Conservation (phyloP, 2,888 invertebrate species). For the Amphipoea lucens region DNA sequence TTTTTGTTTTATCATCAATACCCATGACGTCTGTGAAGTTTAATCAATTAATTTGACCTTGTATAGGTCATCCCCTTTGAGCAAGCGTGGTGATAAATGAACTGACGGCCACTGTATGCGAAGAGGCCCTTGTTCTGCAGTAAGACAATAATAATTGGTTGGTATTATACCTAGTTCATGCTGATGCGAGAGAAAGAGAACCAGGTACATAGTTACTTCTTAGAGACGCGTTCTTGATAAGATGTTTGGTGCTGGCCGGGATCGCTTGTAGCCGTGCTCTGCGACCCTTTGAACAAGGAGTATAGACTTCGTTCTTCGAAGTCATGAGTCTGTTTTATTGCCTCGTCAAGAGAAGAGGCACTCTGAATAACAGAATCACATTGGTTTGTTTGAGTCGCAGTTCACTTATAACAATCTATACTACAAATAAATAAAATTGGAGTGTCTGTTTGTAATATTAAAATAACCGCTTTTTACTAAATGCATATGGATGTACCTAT, state of each 20-base stretch:
- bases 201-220: constrained; percentile 38
- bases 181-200: background rate
- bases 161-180: background rate
- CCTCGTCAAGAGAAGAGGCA: constrained; percentile 72
- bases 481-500: too few species aligned
- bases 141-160: background rate
- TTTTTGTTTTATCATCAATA: background rate
- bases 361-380: constrained; percentile 68
- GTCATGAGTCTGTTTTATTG: constrained; percentile 66
- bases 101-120: background rate
- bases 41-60: background rate
- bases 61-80: background rate
- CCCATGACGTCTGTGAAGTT: background rate
- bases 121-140: background rate
- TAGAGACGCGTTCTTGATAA: constrained; percentile 60
- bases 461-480: too few species aligned
- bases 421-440: too few species aligned
- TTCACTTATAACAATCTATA: background rate
- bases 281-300: constrained; percentile 82
- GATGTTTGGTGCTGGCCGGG: constrained; percentile 68
- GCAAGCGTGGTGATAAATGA: background rate
- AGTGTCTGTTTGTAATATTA: too few species aligned
- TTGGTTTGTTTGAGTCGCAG: background rate
- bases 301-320: constrained; percentile 77
- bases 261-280: constrained; percentile 73